Percentiles rank a stretch among this genome's conserved stretches.
Evolutionary conservation across 2,888 invertebrate species (phyloP).

Genomic region (Clitarchus hookeri): DNA sequence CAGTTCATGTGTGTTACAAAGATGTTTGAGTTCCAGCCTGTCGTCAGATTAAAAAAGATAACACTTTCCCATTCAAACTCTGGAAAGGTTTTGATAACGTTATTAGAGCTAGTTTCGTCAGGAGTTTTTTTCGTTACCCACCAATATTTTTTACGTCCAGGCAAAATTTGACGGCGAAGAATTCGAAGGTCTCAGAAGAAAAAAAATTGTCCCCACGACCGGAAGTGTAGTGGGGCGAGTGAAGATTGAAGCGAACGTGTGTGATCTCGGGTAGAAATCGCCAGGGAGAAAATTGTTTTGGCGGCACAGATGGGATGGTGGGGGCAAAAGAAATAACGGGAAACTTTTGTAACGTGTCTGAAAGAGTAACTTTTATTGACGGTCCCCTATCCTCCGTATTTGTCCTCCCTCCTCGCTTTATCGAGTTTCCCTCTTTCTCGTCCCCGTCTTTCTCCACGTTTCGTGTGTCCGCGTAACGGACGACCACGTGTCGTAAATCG

Average conservation of each 20-base stretch:
- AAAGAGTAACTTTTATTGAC: conserved; percentile 1
- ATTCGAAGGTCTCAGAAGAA: neutral
- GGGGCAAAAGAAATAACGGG: neutral
- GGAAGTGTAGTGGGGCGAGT: neutral
- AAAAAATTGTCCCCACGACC: no score
- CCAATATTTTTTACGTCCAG: neutral
- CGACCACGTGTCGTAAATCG: neutral
- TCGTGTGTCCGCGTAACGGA: neutral
- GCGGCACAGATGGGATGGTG: neutral
- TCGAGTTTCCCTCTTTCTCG: neutral
- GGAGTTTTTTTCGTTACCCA: neutral
- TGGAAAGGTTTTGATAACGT: no score
- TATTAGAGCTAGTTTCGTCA: neutral
- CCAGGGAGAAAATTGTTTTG: neutral
- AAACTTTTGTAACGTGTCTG: neutral
- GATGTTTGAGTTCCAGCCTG: no score
- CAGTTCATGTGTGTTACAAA: no score
- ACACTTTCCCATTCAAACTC: no score
- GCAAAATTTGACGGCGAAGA: neutral
- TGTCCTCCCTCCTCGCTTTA: neutral
- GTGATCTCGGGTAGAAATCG: neutral
- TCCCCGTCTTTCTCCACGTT: neutral
- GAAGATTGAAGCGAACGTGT: neutral
- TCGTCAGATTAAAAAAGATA: no score
- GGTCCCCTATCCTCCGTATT: neutral